A percentile compares a stretch with the other conserved stretches of the same genome.
These are phyloP conservation scores for Cydia pomonella DNA, from an alignment of 1,140 invertebrate genomes.

Conservation along the genomic window DNA sequence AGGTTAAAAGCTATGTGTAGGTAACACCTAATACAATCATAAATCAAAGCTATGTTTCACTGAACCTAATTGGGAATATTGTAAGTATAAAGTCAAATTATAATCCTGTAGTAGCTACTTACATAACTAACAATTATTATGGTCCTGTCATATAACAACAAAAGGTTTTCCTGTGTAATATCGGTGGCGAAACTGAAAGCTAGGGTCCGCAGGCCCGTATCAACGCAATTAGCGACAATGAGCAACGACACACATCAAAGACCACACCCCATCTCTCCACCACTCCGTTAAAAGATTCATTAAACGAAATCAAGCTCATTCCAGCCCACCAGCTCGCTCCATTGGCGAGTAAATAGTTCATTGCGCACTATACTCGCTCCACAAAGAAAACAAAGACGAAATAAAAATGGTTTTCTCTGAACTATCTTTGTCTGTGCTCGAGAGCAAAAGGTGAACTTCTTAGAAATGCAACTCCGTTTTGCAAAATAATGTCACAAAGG, in stretches of 20 bases:
- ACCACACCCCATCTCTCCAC: neutral
- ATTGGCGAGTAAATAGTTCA: neutral
- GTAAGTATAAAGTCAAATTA: no score
- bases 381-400: constrained; percentile 1
- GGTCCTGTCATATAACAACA: neutral
- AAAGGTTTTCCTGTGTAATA: constrained; percentile 13
- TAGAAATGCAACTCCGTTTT: constrained; percentile 9
- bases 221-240: constrained; percentile 8
- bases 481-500: constrained; percentile 21
- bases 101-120: neutral
- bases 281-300: neutral
- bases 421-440: constrained; percentile 9
- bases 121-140: neutral
- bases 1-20: no score
- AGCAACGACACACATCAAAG: constrained; percentile 15
- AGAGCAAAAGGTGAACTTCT: constrained; percentile 20
- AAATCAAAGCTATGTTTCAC: no score
- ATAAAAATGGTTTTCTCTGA: constrained; percentile 6
- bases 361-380: constrained; percentile 5
- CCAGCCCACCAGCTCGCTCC: constrained; percentile 2
- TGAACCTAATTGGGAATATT: no score
- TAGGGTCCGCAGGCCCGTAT: neutral
- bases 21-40: no score
- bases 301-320: constrained; percentile 27
- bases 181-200: neutral